Percentiles rank a stretch among this genome's conserved stretches.
phyloP scores from a whole-genome alignment of 92 coral and sea anemone species.

The Porites lobata region DNA sequence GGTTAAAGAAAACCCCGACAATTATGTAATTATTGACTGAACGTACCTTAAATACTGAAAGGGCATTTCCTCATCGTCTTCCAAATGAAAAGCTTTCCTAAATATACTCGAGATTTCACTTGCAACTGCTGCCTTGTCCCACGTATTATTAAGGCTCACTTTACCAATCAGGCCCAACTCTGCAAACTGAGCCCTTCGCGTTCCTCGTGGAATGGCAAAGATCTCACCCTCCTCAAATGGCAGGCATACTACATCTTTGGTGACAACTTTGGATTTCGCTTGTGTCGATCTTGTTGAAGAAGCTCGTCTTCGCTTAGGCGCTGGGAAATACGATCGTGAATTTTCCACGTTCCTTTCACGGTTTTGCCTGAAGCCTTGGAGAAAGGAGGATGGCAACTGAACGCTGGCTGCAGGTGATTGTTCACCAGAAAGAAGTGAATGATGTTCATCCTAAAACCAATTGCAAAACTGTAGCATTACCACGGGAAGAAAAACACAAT shows the following conservation, averaged over 20 bases:
- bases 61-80: not conserved
- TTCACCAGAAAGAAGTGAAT: conserved; percentile 11
- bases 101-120: not conserved
- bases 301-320: conserved; percentile 21
- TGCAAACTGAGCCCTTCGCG: no score
- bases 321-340: conserved; percentile 24
- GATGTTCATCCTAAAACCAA: conserved; percentile 20
- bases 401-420: conserved; percentile 18
- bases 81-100: conserved; percentile 38
- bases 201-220: conserved; percentile 31
- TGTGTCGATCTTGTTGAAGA: conserved; percentile 4
- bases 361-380: not conserved
- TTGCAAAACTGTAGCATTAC: not conserved
- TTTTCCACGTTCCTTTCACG: conserved; percentile 15
- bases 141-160: no score
- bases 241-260: conserved; percentile 44
- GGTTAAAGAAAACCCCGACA: no score
- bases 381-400: conserved; percentile 13
- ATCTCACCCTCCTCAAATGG: conserved; percentile 28
- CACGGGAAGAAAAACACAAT: not conserved
- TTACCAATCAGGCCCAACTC: no score
- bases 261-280: conserved; percentile 27
- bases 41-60: conserved; percentile 29
- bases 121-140: no score
- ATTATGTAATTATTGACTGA: no score